Percentiles rank a stretch among this genome's conserved stretches.
phyloP scores from a whole-genome alignment of 2,113 vertebrate species.

The Panurus biarmicus region DNA sequence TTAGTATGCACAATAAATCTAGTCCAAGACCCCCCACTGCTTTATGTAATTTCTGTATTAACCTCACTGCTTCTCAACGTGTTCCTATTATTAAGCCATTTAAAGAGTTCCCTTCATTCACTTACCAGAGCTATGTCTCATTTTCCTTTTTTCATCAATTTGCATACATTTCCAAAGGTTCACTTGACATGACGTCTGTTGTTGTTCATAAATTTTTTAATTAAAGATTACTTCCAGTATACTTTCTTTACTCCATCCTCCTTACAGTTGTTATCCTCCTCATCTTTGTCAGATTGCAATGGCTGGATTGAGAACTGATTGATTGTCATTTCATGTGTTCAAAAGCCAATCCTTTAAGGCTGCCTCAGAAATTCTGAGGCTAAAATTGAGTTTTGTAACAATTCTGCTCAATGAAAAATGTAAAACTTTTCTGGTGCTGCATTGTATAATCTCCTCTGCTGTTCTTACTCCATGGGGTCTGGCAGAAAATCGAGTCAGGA shows the following conservation, averaged over 20 bases:
- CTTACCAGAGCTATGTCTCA: conserved; percentile 35
- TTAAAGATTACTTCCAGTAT: conserved; percentile 9
- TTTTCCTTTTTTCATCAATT: conserved; percentile 43
- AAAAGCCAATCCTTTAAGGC: not conserved
- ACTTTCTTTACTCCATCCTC: not conserved
- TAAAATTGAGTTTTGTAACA: not conserved
- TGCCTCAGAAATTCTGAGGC: not conserved
- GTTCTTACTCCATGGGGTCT: not conserved
- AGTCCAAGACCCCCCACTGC: conserved; percentile 61
- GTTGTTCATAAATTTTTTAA: not conserved
- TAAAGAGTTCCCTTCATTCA: conserved; percentile 61
- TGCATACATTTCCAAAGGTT: conserved; percentile 50
- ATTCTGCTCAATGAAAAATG: not conserved
- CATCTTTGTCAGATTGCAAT: conserved; percentile 40
- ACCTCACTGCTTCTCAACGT: conserved; percentile 70
- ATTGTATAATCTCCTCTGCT: not conserved
- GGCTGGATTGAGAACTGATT: conserved; percentile 35
- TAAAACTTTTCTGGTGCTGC: not conserved
- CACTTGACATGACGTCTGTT: not conserved
- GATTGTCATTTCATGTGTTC: conserved; percentile 8
- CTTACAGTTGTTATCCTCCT: not conserved
- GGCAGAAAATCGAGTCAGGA: not conserved
- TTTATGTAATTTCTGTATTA: conserved; percentile 72
- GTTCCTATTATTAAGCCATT: conserved; percentile 74
- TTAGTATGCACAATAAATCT: conserved; percentile 67